Evolutionary conservation across 2,113 vertebrate genomes (phyloP).

Genomic region (Entelurus aequoreus): DNA sequence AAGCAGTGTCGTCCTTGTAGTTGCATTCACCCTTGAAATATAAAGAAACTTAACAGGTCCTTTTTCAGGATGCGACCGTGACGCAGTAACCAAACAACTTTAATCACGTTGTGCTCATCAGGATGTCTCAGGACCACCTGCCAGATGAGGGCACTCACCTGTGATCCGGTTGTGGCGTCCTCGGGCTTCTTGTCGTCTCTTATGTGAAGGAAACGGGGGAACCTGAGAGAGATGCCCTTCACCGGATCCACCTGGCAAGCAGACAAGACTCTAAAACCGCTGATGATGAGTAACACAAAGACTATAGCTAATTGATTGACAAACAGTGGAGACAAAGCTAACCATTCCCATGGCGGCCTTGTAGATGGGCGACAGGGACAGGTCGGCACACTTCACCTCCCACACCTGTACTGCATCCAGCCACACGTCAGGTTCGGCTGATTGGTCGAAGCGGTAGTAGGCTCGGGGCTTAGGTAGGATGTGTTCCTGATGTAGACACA

Average conservation of each 20-base stretch:
- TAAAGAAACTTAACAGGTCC: constrained; percentile 26
- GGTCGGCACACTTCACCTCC: constrained; percentile 90
- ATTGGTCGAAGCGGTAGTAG: constrained; percentile 81
- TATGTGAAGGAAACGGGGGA: constrained; percentile 81
- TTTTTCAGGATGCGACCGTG: constrained; percentile 19
- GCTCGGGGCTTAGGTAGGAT: constrained; percentile 75
- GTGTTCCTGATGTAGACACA: constrained; percentile 66
- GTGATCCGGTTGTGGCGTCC: constrained; percentile 77
- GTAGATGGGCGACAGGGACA: constrained; percentile 86
- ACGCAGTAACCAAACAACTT: constrained; percentile 3
- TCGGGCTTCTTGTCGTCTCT: constrained; percentile 85
- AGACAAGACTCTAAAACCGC: neutral
- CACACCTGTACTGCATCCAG: constrained; percentile 82
- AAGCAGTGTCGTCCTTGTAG: constrained; percentile 21
- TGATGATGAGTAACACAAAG: neutral
- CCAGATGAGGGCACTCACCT: constrained; percentile 62
- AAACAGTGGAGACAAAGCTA: constrained; percentile 48
- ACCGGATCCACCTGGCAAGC: constrained; percentile 78
- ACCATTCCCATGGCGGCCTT: constrained; percentile 86
- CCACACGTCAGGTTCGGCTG: constrained; percentile 82
- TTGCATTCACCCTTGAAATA: constrained; percentile 26
- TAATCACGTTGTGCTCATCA: constrained; percentile 12
- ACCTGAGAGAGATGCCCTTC: constrained; percentile 86
- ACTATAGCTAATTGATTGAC: neutral
- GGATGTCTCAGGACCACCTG: neutral